Percentiles rank a stretch among this genome's conserved stretches.
Evolutionary conservation across 2,797 vertebrate species (phyloP).

Genomic region (Thamnophis elegans): DNA sequence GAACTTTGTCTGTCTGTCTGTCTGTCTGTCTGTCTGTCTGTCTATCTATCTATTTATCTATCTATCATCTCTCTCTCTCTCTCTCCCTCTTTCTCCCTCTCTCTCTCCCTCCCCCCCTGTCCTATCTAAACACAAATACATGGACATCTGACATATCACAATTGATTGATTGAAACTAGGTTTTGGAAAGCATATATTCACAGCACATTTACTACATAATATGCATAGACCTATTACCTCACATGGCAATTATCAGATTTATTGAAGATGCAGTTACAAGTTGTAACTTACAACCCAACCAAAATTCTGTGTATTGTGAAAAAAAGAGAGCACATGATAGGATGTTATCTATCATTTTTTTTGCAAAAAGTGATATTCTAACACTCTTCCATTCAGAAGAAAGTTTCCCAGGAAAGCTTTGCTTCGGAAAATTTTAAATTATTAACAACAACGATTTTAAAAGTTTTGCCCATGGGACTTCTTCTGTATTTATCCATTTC

Average conservation of each 20-base stretch:
- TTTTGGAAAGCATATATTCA: background rate
- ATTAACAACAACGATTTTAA: background rate
- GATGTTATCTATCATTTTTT: background rate
- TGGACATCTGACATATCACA: background rate
- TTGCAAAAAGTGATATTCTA: background rate
- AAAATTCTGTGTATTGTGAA: background rate
- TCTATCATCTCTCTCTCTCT: too few species aligned
- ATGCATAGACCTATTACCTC: background rate
- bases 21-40: too few species aligned
- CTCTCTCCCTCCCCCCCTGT: background rate
- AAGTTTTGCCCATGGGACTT: background rate
- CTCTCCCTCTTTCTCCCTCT: rapidly evolving
- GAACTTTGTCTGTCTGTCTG: background rate
- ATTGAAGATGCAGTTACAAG: background rate
- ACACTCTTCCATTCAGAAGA: background rate
- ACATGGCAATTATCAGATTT: background rate
- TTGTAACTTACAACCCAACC: too few species aligned
- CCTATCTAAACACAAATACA: background rate
- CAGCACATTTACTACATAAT: background rate
- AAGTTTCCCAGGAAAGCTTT: background rate
- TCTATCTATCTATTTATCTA: too few species aligned
- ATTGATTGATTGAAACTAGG: background rate
- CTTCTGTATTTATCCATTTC: background rate
- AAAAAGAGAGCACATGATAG: background rate
- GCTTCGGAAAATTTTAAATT: background rate